Conservation (phyloP, 2,888 invertebrate species). For the Pristionchus mayeri region DNA sequence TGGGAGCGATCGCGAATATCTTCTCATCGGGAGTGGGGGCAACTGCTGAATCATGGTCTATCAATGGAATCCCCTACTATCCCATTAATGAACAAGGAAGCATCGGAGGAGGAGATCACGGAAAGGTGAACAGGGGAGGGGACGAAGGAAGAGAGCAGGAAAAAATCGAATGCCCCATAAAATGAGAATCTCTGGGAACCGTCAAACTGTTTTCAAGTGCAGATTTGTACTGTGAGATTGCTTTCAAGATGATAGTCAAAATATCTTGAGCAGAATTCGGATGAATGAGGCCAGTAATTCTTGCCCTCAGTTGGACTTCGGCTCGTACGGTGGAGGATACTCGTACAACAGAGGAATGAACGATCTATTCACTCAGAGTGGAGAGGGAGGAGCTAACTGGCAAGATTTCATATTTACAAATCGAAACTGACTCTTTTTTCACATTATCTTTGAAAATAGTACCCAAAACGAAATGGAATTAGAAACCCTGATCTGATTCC, state of each 20-base stretch:
- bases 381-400: constrained; percentile 68
- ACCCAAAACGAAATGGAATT: neutral
- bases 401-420: constrained; percentile 52
- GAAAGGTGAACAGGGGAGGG: too few relatives aligned
- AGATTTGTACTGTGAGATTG: too few relatives aligned
- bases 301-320: constrained; percentile 61
- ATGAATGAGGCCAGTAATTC: too few relatives aligned
- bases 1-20: constrained; percentile 69
- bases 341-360: constrained; percentile 69
- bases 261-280: too few relatives aligned
- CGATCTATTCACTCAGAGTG: constrained; percentile 67
- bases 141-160: too few relatives aligned
- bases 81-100: constrained; percentile 69
- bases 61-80: constrained; percentile 71
- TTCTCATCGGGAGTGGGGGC: constrained; percentile 68
- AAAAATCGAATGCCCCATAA: too few relatives aligned
- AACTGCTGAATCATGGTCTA: constrained; percentile 67
- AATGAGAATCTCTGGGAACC: too few relatives aligned
- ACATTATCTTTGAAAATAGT: too few relatives aligned
- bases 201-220: too few relatives aligned
- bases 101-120: constrained; percentile 68
- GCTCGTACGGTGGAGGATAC: constrained; percentile 70
- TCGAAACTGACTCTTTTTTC: too few relatives aligned
- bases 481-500: too few relatives aligned
- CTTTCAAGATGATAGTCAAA: too few relatives aligned